Base-by-base conservation (phyloP, 1,140 invertebrate species). In the Daktulosphaira vitifoliae region DNA sequence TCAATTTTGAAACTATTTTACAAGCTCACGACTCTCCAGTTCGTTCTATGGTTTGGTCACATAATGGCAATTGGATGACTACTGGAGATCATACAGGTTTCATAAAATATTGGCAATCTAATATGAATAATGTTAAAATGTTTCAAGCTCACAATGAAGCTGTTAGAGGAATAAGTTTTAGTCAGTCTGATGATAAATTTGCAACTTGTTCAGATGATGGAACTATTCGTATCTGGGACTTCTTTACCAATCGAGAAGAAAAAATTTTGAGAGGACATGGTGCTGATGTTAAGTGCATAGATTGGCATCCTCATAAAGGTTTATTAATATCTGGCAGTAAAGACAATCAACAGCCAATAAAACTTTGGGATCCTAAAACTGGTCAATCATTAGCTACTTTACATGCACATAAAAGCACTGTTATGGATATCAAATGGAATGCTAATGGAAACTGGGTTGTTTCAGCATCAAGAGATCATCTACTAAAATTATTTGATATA, bases 61-160 rank as follows among this genome's bases (percentile, higher is more conserved):
- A 98, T 75, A 97, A 95, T 74, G 96, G 98, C 78, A 87, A 89
- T 69, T 99, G 97, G 97, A 96, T 99, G 93, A 89, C 99, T 44
- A 99, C 96, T 0, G 97, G 92, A 11, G 97, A 99, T 79, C 94
- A 99, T 75, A 87, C 88, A 49, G 97, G 97, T 33, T 99, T 92
- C 75, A 92, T 99, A 46, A 99, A 99, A 74, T 99, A 99, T 79
- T 99, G 97, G 97, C 97, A 99, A 81, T 95, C 93, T 69, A 99
- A 99, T 78, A 99, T 99, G 96, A 99, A 99, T 80, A 99, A 99
- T 80, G 97, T 99, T 18, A 98, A 99, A 83, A 98, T 99, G 93
- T 99, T 96, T 82, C 96, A 98, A 80, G 97, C 95, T 33, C 97
- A 99, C 78, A 98, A 99, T 84, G 97, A 99, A 82, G 89, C 97